Evolutionary conservation across 2,113 vertebrate species (phyloP).

Genomic region (Gavialis gangeticus): DNA sequence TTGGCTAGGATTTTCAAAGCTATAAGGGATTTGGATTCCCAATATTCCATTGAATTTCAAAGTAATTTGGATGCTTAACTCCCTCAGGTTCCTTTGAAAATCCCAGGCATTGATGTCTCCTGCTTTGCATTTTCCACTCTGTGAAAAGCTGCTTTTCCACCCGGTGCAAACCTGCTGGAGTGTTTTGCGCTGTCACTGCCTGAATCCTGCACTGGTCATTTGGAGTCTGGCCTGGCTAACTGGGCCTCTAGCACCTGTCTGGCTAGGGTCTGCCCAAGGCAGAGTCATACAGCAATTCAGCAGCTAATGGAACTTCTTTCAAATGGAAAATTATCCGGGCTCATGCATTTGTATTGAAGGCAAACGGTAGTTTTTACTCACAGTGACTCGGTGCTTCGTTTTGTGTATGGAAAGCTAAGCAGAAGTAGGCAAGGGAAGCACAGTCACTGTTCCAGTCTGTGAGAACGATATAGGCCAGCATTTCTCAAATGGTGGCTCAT

Average conservation of each 20-base stretch:
- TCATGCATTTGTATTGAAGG: background rate
- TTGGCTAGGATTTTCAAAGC: background rate
- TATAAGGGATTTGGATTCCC: background rate
- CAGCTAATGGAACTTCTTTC: background rate
- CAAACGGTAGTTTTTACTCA: background rate
- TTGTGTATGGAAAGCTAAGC: background rate
- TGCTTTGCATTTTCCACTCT: background rate
- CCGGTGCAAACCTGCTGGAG: background rate
- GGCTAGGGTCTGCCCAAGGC: background rate
- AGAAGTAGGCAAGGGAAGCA: background rate
- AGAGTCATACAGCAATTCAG: background rate
- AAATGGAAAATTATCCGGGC: background rate
- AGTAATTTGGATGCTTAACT: background rate
- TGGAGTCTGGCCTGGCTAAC: background rate
- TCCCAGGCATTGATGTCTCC: background rate
- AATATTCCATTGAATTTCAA: background rate
- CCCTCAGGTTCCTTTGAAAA: background rate
- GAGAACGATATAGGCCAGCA: background rate
- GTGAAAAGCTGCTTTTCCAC: background rate
- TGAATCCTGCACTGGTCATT: background rate
- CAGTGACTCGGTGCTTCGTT: background rate
- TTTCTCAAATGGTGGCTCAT: background rate
- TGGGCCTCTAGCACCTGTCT: background rate
- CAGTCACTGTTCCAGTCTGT: background rate
- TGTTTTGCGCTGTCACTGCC: background rate